Evolutionary conservation across 2,888 invertebrate genomes (phyloP).

Genomic region (Eilema sororculum): DNA sequence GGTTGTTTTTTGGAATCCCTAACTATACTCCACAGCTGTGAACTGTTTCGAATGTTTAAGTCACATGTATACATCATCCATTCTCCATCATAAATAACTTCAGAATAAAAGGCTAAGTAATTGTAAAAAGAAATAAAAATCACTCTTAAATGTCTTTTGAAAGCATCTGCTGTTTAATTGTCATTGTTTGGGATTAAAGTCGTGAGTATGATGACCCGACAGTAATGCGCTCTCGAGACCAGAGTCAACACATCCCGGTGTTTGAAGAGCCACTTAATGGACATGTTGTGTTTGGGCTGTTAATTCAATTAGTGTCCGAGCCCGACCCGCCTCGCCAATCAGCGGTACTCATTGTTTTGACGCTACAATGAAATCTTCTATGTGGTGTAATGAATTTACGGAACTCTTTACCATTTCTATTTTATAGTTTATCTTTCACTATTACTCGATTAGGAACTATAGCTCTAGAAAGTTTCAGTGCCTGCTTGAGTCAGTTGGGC

Average conservation of each 20-base stretch:
- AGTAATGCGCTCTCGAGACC: slow-evolving; percentile 30
- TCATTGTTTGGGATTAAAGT: slow-evolving; percentile 52
- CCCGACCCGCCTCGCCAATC: slow-evolving; percentile 67
- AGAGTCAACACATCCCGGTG: slow-evolving; percentile 52
- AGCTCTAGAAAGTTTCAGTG: neutral
- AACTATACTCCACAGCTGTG: neutral
- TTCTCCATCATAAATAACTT: neutral
- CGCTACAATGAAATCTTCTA: slow-evolving; percentile 65
- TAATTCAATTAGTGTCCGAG: slow-evolving; percentile 80
- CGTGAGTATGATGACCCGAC: slow-evolving; percentile 50
- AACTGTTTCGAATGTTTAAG: neutral
- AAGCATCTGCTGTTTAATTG: slow-evolving; percentile 44
- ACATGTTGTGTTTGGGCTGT: slow-evolving; percentile 78
- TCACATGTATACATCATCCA: neutral
- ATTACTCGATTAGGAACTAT: neutral
- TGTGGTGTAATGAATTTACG: neutral
- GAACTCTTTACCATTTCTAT: neutral
- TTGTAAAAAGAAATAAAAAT: neutral
- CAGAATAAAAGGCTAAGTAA: slow-evolving; percentile 1
- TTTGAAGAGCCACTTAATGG: slow-evolving; percentile 76
- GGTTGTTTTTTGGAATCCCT: neutral
- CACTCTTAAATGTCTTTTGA: slow-evolving; percentile 5
- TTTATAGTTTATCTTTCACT: neutral
- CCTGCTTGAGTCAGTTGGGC: neutral
- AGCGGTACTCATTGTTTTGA: slow-evolving; percentile 76